phyloP scores from a whole-genome alignment of 2,113 vertebrate genomes.

The Carassius carassius region DNA sequence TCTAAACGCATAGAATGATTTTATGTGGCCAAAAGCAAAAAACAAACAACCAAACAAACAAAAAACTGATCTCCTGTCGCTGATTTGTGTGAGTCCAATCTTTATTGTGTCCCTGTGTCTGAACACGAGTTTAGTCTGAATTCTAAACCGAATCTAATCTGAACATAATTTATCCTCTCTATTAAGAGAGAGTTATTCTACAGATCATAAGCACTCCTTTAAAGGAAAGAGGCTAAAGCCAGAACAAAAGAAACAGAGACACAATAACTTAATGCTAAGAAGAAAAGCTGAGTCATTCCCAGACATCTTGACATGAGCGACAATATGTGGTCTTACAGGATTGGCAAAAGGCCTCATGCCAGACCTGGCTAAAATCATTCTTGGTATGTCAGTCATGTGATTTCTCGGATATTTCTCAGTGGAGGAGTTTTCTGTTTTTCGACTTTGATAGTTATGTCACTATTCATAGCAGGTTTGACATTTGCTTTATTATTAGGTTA shows the following conservation, averaged over 20 bases:
- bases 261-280: not conserved
- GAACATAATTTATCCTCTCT: not conserved
- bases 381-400: constrained; percentile 8
- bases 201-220: not conserved
- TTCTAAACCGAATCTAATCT: not conserved
- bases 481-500: not conserved
- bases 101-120: not conserved
- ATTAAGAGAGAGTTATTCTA: not conserved
- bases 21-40: not conserved
- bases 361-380: not conserved
- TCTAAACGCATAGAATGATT: no score
- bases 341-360: not conserved
- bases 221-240: not conserved
- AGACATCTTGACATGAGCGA: constrained; percentile 1
- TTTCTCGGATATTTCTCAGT: not conserved
- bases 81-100: not conserved
- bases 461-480: not conserved
- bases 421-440: not conserved
- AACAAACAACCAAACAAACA: no score
- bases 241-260: not conserved
- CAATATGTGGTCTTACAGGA: constrained; percentile 14
- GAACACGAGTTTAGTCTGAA: not conserved
- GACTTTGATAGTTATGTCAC: not conserved
- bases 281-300: constrained; percentile 21
- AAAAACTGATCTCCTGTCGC: not conserved